A percentile compares a stretch with the other conserved stretches of the same genome.
phyloP scores from a whole-genome alignment of 1,140 invertebrate genomes.

The Drosophila sturtevanti region DNA sequence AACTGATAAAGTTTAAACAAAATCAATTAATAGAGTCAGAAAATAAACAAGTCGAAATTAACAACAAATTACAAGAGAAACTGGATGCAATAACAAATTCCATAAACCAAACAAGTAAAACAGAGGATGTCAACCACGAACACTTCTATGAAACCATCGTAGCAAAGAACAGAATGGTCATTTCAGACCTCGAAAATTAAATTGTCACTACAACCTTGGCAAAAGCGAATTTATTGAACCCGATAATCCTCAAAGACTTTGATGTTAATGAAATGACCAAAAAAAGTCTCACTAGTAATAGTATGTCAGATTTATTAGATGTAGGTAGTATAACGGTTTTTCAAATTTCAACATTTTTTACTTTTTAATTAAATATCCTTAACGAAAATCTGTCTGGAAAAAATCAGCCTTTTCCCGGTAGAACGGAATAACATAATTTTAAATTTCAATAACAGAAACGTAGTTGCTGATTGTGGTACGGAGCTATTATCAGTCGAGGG shows the following conservation, averaged over 20 bases:
- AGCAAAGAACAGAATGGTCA: neutral
- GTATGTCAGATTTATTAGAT: neutral
- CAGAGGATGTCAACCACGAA: neutral
- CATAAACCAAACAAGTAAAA: neutral
- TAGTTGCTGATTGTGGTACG: neutral
- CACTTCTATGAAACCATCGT: neutral
- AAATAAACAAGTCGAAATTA: slow-evolving; percentile 16
- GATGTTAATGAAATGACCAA: neutral
- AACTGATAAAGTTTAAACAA: slow-evolving; percentile 22
- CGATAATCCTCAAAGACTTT: neutral
- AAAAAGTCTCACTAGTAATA: neutral
- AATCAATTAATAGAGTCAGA: slow-evolving; percentile 11
- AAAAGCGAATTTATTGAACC: neutral
- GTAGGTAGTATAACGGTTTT: neutral
- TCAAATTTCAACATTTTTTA: neutral
- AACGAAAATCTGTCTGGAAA: neutral
- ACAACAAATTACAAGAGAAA: neutral
- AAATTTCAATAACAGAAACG: neutral
- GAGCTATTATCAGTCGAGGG: neutral
- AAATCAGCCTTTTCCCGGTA: neutral
- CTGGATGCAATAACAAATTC: neutral
- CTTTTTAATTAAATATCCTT: neutral
- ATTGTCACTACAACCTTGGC: neutral
- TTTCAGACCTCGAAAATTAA: neutral
- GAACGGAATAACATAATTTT: neutral